phyloP scores from a whole-genome alignment of 2,888 invertebrate genomes.

The Megaustenia siamemsis region DNA sequence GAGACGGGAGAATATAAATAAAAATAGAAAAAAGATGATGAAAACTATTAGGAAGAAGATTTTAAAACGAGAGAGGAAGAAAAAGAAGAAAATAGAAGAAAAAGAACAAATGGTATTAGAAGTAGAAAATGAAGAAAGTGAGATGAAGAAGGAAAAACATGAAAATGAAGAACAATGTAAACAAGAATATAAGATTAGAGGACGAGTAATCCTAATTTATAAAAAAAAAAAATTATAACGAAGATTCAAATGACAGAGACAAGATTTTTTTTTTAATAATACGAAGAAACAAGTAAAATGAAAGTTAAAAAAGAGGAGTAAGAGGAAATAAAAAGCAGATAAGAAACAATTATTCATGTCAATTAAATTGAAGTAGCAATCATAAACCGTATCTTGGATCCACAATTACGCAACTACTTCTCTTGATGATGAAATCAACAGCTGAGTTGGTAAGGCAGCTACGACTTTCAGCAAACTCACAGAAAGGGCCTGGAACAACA shows the following conservation, averaged over 20 bases:
- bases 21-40: too few species aligned
- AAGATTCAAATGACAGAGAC: not conserved
- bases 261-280: too few species aligned
- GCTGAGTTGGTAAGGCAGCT: too few species aligned
- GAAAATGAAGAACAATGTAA: not conserved
- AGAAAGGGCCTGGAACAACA: too few species aligned
- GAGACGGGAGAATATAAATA: not conserved
- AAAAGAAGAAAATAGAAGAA: too few species aligned
- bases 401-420: too few species aligned
- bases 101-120: too few species aligned
- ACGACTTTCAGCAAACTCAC: too few species aligned
- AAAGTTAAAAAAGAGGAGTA: not conserved
- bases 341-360: too few species aligned
- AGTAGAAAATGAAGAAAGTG: not conserved
- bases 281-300: not conserved
- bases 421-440: too few species aligned
- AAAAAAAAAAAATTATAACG: not conserved
- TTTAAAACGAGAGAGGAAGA: not conserved
- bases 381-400: too few species aligned
- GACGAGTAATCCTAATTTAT: not conserved
- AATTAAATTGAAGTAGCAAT: too few species aligned
- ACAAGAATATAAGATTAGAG: not conserved
- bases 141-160: not conserved
- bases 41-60: not conserved
- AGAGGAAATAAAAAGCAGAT: not conserved